phyloP scores from a whole-genome alignment of 2,797 vertebrate species.

The Stomatorhinus walkeri region DNA sequence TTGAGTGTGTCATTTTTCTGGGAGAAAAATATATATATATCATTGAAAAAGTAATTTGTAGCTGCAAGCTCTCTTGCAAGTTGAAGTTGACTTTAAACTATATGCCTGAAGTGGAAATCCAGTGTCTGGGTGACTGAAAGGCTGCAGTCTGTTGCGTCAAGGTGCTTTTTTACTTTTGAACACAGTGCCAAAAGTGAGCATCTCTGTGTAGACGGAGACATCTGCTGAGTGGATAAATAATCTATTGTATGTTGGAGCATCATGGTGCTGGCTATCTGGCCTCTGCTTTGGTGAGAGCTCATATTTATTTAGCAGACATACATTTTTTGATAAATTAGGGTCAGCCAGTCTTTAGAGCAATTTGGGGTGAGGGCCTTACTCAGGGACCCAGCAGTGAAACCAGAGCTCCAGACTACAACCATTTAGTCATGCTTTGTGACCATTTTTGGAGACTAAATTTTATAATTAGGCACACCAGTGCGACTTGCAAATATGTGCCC shows the following conservation, averaged over 20 bases:
- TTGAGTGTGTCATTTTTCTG: background rate
- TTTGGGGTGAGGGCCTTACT: background rate
- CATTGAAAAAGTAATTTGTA: background rate
- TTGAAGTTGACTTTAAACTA: background rate
- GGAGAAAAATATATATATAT: background rate
- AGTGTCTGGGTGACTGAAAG: background rate
- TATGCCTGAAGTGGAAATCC: background rate
- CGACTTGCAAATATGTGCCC: background rate
- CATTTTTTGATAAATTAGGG: background rate
- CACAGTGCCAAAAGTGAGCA: background rate
- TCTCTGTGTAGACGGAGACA: background rate
- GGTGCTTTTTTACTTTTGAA: background rate
- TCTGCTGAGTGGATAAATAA: background rate
- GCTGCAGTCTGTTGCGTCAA: background rate
- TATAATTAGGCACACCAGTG: background rate
- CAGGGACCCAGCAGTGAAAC: background rate
- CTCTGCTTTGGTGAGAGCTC: background rate
- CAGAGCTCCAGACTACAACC: background rate
- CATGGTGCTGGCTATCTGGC: background rate
- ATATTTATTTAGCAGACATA: background rate
- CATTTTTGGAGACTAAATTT: background rate
- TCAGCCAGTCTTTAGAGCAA: background rate
- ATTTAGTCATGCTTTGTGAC: background rate
- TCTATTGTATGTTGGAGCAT: background rate
- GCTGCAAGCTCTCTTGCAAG: background rate